Evolutionary conservation across 1,140 invertebrate species (phyloP), one percentile per base, ranked within the genome.

Genomic region (Megathymus violae): DNA sequence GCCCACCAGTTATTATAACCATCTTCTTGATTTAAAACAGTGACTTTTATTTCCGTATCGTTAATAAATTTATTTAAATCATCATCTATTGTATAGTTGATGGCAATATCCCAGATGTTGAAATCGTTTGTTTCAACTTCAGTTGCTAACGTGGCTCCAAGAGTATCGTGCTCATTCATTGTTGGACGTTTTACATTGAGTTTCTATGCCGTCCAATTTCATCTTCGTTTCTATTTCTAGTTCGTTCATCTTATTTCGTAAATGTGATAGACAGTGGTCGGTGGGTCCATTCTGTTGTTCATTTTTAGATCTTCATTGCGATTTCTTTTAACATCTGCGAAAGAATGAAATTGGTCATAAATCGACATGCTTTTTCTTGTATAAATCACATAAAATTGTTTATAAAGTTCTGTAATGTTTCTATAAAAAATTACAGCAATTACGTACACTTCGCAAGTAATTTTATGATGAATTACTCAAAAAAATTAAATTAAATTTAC

Each of bases 1-100:
- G 95, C 96, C 96, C 96, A 97, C 85, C 85, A 88, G 51, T 88
- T 88, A 16, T 84, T 79, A 4, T 81, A 71, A 6, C 67, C 64
- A 17, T 67, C 64, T 0, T 69, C 69, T 34, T 77, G 68, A 9
- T 61, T 13, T 31, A 16, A 62, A 13, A 50, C 43, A 5, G 70
- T 71, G 25, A 54, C 62, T 47, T 80, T 76, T 10, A 13, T 52
- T 27, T 67, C 58, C 6, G 61, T 74, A 36, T 44, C 69, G 64
- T 73, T 70, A 10, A 64, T 47, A 0, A 76, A 10, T 38, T 71
- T 62, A 16, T 46, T 59, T 5, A 67, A 51, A 25, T 69, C 60
- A 5, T 52, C 62, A 11, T 61, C 25, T 25, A 15, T 36, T 38
- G 38, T 71, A 15, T 73, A 64, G 67, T 79, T 80, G 31, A 70